Conservation (phyloP, 2,888 invertebrate genomes). For the Euplagia quadripunctaria region DNA sequence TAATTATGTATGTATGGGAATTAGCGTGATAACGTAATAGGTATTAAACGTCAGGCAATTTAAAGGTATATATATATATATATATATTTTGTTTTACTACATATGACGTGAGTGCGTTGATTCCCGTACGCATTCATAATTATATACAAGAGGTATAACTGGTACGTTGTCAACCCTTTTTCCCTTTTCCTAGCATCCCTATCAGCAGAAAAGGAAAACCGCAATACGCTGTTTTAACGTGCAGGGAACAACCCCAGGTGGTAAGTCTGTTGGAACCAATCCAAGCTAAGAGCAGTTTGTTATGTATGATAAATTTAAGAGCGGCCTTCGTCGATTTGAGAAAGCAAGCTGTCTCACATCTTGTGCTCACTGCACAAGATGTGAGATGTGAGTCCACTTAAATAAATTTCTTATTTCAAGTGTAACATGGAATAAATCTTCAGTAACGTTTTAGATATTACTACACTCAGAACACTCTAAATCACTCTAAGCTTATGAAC, state of each 20-base stretch:
- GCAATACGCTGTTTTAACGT: not conserved
- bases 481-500: not conserved
- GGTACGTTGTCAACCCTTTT: not conserved
- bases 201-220: not conserved
- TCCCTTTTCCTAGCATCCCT: not conserved
- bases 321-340: no score
- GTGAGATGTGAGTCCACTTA: not conserved
- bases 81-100: no score
- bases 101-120: no score
- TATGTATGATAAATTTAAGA: not conserved
- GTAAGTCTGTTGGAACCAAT: not conserved
- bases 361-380: no score
- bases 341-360: not conserved
- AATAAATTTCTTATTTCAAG: not conserved
- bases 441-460: not conserved
- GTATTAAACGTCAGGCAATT: no score
- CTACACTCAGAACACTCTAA: not conserved
- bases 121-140: no score
- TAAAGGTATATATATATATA: no score
- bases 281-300: not conserved
- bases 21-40: no score
- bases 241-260: not conserved
- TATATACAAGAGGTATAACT: not conserved
- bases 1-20: no score
- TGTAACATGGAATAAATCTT: not conserved